Base-by-base conservation (phyloP, 2,888 invertebrate genomes). In the Hirtodrosophila histrioides region DNA sequence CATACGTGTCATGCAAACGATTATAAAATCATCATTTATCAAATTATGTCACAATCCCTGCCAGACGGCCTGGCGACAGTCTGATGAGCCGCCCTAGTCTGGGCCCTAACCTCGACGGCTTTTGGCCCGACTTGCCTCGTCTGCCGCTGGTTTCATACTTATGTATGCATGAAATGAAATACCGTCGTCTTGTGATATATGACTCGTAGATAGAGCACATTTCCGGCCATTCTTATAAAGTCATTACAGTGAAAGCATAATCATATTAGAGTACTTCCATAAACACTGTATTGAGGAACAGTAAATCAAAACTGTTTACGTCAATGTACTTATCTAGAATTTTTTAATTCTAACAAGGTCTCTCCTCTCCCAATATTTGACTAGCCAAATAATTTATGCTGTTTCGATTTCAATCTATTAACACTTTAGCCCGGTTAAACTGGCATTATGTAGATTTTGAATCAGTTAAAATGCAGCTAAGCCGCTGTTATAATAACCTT, bases 11-110 rank as follows among this genome's bases (percentile, higher is more conserved):
- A 57, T 33, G 63, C 61, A 74, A 69, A 76, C 86, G 80, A 88
- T 88, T 89, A 88, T 85, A 79, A 86, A 88, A 85, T 85, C 88
- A 86, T 89, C 83, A 88, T 88, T 88, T 88, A 88, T 88, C 89
- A 88, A 75, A 88, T 86, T 88, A 86, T 86, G 88, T 78, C 77
- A 75, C 68, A 66, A 49, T 35, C 53, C 46, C 27, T 44, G 35
- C 33, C 58, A 51, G 74, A 63, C 62, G 53, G 46, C 36, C 57
- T 36, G 80, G 64, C 78, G 62, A 67, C 69, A 77, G 45, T 50
- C 68, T 68, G 83, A 76, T 61, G 65, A 54, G 62, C 37, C 48
- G 35, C 45, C 35, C 56, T 54, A 35, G 36, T 53, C 58, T 54
- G 40, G 48, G 56, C 27, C 69, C 62, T 48, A 53, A 31, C 53